These are phyloP conservation scores for Drosophila birchii DNA, from an alignment of 2,888 invertebrate genomes.

Conservation along the genomic window DNA sequence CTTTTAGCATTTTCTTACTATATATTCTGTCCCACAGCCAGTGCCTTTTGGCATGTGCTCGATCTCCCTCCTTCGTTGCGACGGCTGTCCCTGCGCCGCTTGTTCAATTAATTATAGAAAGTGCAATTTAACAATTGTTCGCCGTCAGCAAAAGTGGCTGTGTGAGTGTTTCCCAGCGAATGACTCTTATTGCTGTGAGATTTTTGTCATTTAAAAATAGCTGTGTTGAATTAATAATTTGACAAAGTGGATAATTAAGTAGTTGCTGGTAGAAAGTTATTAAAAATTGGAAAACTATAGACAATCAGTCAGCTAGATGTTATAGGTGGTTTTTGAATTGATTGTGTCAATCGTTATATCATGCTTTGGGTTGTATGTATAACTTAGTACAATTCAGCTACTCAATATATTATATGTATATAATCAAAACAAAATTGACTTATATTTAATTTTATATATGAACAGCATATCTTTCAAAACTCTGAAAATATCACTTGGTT, in stretches of 20 bases:
- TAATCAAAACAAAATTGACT: too few species aligned
- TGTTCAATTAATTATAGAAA: slow-evolving; percentile 39
- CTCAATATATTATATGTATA: neutral
- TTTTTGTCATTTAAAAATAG: neutral
- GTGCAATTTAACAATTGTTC: slow-evolving; percentile 29
- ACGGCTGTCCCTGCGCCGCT: slow-evolving; percentile 5
- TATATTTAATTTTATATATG: neutral
- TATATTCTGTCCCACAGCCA: neutral
- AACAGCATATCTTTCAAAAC: neutral
- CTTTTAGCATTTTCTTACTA: slow-evolving; percentile 33
- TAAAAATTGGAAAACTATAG: neutral
- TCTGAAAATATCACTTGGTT: neutral
- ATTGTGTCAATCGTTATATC: too few species aligned
- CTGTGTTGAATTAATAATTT: neutral
- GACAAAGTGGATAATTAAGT: neutral
- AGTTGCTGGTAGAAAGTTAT: neutral
- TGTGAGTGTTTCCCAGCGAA: neutral
- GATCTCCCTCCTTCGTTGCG: slow-evolving; percentile 5
- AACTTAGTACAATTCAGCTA: neutral
- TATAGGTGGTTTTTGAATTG: neutral
- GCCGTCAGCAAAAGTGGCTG: slow-evolving; percentile 5
- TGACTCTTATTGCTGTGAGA: neutral
- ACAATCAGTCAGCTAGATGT: neutral
- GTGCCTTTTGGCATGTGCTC: slow-evolving; percentile 18
- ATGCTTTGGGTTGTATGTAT: neutral